Base-by-base conservation (phyloP, 2,797 vertebrate genomes). In the Falco concolor region DNA sequence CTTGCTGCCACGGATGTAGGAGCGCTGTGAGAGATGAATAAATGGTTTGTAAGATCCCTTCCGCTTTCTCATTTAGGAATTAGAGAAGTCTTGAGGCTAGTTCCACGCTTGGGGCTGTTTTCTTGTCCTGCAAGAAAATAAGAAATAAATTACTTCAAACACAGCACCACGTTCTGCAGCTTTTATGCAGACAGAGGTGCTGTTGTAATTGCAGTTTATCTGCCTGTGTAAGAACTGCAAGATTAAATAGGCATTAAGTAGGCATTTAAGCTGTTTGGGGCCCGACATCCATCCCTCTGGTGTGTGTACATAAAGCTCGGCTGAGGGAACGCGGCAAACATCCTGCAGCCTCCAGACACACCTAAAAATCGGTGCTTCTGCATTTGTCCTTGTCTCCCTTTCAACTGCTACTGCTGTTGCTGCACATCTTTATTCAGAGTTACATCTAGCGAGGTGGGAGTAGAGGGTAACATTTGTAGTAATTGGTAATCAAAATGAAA, bases 201-300 rank as follows among this genome's bases (percentile, higher is more conserved):
- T 57, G 3, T 15, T 86, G 10, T 25, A 83, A 69, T 40, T 50
- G 70, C 8, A 82, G 47, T 50, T 50, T 44, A 59, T 45, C 34
- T 70, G 10, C 45, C 60, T 40, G 14, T 49, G 10, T 84, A 82
- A 70, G 67, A 90, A 64, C 20, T 30, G 28, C 56, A 89, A 52
- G 52, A 82, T 84, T 87, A 77, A 77, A 69, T n/a, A 47, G 73
- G 18, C 45, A 53, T 36, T 82, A 63, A 64, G 23, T 19, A 34
- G 30, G 5, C 32, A 49, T 93, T 74, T 85, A 56, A 84, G 34
- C 17, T 53, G 6, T 72, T 60, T 57, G 47, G 45, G 56, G 57
- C 45, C 24, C 23, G 73, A 2, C 0, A 0, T 60, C 19, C 0
- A 0, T 60, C 19, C 17, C 22, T 40, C 25, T 86, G 59, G 54